A percentile compares a stretch with the other conserved stretches of the same genome.
Evolutionary conservation across 2,888 invertebrate species (phyloP).

Genomic region (Mesopsocus fuscifrons): DNA sequence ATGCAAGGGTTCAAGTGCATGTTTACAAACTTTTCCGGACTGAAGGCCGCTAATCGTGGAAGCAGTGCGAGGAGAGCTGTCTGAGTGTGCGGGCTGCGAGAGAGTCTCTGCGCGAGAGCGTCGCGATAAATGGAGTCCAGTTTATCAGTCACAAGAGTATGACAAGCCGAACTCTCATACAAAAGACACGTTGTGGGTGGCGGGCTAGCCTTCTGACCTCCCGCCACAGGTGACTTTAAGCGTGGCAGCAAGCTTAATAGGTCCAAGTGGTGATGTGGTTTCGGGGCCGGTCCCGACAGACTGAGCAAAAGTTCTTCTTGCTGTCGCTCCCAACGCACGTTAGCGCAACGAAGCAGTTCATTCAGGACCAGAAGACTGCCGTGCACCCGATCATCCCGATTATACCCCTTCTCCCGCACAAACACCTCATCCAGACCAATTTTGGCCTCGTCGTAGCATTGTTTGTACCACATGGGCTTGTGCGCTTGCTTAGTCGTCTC

Average conservation of each 20-base stretch:
- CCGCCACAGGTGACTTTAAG: slow-evolving; percentile 30
- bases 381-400: slow-evolving; percentile 78
- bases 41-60: slow-evolving; percentile 86
- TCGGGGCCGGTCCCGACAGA: slow-evolving; percentile 24
- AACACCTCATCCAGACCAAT: slow-evolving; percentile 50
- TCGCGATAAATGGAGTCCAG: slow-evolving; percentile 61
- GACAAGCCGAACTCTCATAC: slow-evolving; percentile 55
- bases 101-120: slow-evolving; percentile 57
- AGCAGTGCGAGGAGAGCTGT: slow-evolving; percentile 70
- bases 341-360: slow-evolving; percentile 79
- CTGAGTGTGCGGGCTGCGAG: slow-evolving; percentile 64
- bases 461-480: slow-evolving; percentile 79
- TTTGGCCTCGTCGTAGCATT: slow-evolving; percentile 80
- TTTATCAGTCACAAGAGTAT: slow-evolving; percentile 60
- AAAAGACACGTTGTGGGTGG: slow-evolving; percentile 12
- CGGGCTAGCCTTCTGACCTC: slow-evolving; percentile 13
- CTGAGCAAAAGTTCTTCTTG: slow-evolving; percentile 53
- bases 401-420: slow-evolving; percentile 53
- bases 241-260: slow-evolving; percentile 29
- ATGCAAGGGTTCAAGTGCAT: slow-evolving; percentile 54
- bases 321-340: slow-evolving; percentile 68
- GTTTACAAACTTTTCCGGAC: slow-evolving; percentile 57
- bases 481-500: slow-evolving; percentile 87
- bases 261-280: slow-evolving; percentile 1
- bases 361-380: slow-evolving; percentile 84